phyloP scores from a whole-genome alignment of 2,113 vertebrate genomes.

The Ictidomys tridecemlineatus region DNA sequence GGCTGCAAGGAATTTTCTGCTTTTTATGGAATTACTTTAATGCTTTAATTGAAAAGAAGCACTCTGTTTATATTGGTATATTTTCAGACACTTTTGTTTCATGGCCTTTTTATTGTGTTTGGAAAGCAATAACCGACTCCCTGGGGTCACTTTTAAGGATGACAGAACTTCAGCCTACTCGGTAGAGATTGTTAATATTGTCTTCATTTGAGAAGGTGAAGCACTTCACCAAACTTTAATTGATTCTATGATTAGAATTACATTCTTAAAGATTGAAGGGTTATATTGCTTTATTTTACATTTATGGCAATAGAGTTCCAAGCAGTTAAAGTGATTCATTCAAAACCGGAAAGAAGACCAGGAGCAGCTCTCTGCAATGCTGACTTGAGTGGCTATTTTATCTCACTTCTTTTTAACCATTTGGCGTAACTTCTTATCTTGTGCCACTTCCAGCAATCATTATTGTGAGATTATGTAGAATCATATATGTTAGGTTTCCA shows the following conservation, averaged over 20 bases:
- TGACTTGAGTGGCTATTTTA: neutral
- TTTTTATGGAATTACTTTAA: constrained; percentile 70
- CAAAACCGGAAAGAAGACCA: neutral
- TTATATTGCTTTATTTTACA: neutral
- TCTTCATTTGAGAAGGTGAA: constrained; percentile 55
- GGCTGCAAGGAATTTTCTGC: constrained; percentile 57
- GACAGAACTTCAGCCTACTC: constrained; percentile 44
- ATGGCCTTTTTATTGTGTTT: constrained; percentile 71
- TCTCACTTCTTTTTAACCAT: neutral
- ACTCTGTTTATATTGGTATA: constrained; percentile 69
- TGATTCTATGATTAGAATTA: constrained; percentile 53
- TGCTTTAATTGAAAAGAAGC: constrained; percentile 69
- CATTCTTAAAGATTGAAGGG: neutral
- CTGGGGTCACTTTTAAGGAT: constrained; percentile 61
- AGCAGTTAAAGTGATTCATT: neutral
- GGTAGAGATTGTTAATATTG: constrained; percentile 48
- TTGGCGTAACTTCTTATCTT: neutral
- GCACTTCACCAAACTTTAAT: constrained; percentile 48
- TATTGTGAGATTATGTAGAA: neutral
- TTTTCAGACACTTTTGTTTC: constrained; percentile 77
- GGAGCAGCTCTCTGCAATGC: neutral
- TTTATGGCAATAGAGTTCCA: neutral
- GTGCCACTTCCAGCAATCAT: neutral
- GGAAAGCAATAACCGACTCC: constrained; percentile 70
- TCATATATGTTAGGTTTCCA: neutral